Evolutionary conservation across 2,888 invertebrate species (phyloP), one percentile per base, ranked within the genome.

Genomic region (Lordiphosa fenestrarum): DNA sequence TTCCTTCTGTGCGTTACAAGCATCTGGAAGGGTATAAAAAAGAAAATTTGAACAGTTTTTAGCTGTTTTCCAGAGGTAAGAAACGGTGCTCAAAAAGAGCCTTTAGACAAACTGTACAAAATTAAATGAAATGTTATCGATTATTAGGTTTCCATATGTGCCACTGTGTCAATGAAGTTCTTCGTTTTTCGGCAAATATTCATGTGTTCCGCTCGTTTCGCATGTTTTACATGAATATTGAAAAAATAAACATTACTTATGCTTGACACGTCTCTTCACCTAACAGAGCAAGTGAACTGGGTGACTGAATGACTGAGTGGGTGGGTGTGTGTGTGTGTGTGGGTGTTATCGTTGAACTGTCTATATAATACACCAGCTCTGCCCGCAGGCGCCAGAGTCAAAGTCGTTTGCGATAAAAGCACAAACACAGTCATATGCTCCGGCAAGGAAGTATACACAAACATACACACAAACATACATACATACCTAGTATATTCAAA

Each of bases 191-290:
- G 30, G 30, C 30, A 9, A 9, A 30, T 30, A 30, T 30, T 30
- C 7, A 30, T 30, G 30, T 9, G 30, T 30, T 30, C 9, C 30
- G 30, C 30, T 30, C 30, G 30, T 9, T 30, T 30, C 3, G 30
- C 9, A 30, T 30, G 30, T 30, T 30, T 9, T 9, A 30, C 30
- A 9, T 30, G 30, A 30, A 30, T 30, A 30, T 30, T 9, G 30
- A 60, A 64, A 71, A 66, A 69, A 74, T 74, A 67, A 77, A 71
- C 75, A 82, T 77, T 78, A 69, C 64, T 82, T 77, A 77, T 82
- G 71, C 76, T 57, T 62, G 57, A 77, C 78, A 82, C 76, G 82
- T 71, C 57, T 71, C 57, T 23, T 23, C 30, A 30, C 30, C 30
- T 30, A 30, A 30, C 9, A 10, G 39, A 10, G 30, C 4, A 10